Percentiles rank a stretch among this genome's conserved stretches.
Conservation (phyloP, 2,797 vertebrate species). For the Sebastes ruberrimus region DNA sequence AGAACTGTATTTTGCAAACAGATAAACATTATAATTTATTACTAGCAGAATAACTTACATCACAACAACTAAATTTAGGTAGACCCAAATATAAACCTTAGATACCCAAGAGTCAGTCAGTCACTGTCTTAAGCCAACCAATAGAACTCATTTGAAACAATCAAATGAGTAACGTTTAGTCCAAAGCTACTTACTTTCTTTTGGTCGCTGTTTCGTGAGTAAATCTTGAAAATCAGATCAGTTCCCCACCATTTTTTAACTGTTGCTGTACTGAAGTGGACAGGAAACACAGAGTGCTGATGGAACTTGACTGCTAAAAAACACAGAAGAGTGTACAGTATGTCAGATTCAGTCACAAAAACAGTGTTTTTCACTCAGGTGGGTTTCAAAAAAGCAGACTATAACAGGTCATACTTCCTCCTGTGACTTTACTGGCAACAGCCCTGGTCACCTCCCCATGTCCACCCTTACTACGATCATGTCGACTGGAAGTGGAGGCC, state of each 20-base stretch:
- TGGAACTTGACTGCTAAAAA: conserved; percentile 90
- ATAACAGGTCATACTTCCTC: conserved; percentile 78
- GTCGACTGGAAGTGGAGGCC: conserved; percentile 76
- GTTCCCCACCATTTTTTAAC: conserved; percentile 88
- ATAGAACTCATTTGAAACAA: not conserved
- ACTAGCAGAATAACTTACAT: not conserved
- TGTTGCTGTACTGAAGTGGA: conserved; percentile 79
- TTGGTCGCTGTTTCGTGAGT: conserved; percentile 84
- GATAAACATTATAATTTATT: not conserved
- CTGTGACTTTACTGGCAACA: conserved; percentile 89
- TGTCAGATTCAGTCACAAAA: conserved; percentile 13
- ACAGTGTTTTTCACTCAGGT: not conserved
- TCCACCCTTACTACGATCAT: conserved; percentile 53
- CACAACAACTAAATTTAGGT: not conserved
- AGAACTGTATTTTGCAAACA: not conserved
- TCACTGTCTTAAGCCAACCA: not conserved
- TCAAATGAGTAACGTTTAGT: not conserved
- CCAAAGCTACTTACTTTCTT: conserved; percentile 84
- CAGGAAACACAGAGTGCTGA: conserved; percentile 87
- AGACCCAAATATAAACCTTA: not conserved
- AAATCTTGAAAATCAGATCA: conserved; percentile 89
- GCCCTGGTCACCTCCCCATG: conserved; percentile 83
- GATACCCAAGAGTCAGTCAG: not conserved
- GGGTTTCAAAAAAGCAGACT: not conserved
- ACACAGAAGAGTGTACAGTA: conserved; percentile 15